Base-by-base conservation (phyloP, 1,140 invertebrate genomes). In the Caenorhabditis latens region DNA sequence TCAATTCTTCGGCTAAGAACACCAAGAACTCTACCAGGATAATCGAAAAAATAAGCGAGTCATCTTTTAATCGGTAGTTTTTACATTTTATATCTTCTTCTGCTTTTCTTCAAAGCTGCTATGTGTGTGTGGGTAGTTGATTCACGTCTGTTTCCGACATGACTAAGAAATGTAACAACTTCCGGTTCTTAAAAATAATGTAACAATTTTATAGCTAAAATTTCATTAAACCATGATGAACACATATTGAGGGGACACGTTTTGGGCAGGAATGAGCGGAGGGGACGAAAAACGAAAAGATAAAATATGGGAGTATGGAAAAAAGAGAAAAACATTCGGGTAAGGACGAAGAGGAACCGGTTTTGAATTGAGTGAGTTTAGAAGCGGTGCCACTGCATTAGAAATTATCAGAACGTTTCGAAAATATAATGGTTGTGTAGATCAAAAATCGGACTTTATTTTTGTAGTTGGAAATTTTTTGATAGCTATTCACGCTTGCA, bases 81-180 rank as follows among this genome's bases (percentile, higher is more conserved):
- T 14, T 53, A 53, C 16, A 32, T 53, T 53, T 53, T 53, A 11
- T 53, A 53, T 53, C 50, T 16, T 16, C 13, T 53, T 16, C 50
- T 32, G 32, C 32, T 32, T 32, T 32, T 32, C 32, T 32, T 32
- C 32, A 32, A 32, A 32, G 32, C 32, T 32, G 32, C 32, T 32
- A 58, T 16, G 50, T 50, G 46, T 79, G 71, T 50, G 46, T 16
- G 46, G 71, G 46, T 24, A 46, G 65, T 71, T 71, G 43, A 71
- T 71, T 71, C 65, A 71, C 14, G 61, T 63, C 65, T 71, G 65
- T 71, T 71, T 71, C 65, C 65, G 71, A 79, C 43, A 53, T 79
- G 71, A 79, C 43, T 79, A 42, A 79, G 21, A 48, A 79, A 6
- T 53, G 50, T 53, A 53, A 53, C 32, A 43, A 71, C 65, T 71